Percentiles rank a stretch among this genome's conserved stretches.
Conservation (phyloP, 1,140 invertebrate genomes). For the Zaprionus vittiger region DNA sequence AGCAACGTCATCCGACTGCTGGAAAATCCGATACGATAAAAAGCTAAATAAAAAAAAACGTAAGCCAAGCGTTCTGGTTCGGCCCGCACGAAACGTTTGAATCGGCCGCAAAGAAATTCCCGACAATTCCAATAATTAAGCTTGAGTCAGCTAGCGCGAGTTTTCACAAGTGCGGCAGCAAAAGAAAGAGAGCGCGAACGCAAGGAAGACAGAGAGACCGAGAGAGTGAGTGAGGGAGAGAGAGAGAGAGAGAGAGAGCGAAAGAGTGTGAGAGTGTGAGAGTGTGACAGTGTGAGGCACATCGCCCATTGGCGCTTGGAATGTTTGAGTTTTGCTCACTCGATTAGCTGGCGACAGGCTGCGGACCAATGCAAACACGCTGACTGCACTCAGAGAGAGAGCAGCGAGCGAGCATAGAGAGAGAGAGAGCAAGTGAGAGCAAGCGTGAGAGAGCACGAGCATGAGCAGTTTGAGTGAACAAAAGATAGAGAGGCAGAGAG, state of each 20-base stretch:
- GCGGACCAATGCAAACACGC: conserved; percentile 34
- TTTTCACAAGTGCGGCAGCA: neutral
- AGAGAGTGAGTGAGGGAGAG: neutral
- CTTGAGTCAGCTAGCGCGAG: conserved; percentile 24
- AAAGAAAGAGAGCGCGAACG: neutral
- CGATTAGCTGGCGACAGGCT: neutral
- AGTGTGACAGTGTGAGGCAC: conserved; percentile 1
- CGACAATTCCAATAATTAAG: conserved; percentile 27
- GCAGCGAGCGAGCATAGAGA: neutral
- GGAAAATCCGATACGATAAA: conserved; percentile 5
- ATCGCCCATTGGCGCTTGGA: conserved; percentile 28
- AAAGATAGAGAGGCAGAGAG: neutral
- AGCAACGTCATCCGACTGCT: neutral
- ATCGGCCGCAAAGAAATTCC: conserved; percentile 25
- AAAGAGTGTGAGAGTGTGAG: neutral
- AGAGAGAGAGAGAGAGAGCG: neutral
- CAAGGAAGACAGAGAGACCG: neutral
- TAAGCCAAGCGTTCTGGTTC: neutral
- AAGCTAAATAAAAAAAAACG: neutral
- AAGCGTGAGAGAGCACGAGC: conserved; percentile 9
- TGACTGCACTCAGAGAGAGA: conserved; percentile 22
- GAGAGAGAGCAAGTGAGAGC: conserved; percentile 14
- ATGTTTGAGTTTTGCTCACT: conserved; percentile 19
- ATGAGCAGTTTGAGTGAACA: conserved; percentile 11
- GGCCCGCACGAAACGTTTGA: neutral